Evolutionary conservation across 2,113 vertebrate genomes (phyloP).

Genomic region (Periophthalmodon schlosseri): DNA sequence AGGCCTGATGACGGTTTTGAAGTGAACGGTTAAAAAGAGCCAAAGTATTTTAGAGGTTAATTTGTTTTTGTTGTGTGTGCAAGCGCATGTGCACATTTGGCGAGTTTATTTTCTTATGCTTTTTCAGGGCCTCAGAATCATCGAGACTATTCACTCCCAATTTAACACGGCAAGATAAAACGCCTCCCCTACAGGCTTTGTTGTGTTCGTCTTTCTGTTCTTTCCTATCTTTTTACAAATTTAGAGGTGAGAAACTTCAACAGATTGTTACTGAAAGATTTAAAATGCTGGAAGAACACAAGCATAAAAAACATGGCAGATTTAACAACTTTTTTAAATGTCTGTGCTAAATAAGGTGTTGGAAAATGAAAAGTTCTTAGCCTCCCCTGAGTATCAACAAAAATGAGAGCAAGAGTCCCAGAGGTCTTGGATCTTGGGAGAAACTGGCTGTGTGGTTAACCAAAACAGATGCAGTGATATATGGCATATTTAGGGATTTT

Average conservation of each 20-base stretch:
- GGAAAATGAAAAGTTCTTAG: neutral
- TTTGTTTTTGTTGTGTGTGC: constrained; percentile 83
- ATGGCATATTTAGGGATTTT: neutral
- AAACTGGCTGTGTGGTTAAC: neutral
- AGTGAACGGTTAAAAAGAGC: constrained; percentile 87
- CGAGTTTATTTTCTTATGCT: constrained; percentile 75
- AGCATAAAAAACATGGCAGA: constrained; percentile 1
- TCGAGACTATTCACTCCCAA: constrained; percentile 88
- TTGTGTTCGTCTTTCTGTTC: constrained; percentile 69
- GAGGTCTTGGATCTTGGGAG: neutral
- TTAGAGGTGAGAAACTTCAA: constrained; percentile 18
- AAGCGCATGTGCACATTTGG: constrained; percentile 55
- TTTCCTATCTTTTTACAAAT: constrained; percentile 23
- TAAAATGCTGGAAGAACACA: neutral
- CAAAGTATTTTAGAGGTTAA: constrained; percentile 93
- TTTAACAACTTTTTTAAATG: constrained; percentile 10
- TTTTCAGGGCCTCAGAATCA: constrained; percentile 82
- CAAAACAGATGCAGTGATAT: neutral
- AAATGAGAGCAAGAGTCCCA: neutral
- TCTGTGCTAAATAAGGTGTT: constrained; percentile 2
- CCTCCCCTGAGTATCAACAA: neutral
- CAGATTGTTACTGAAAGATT: constrained; percentile 33
- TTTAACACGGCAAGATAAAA: constrained; percentile 84
- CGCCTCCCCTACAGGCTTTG: constrained; percentile 69
- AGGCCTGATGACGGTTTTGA: constrained; percentile 88